Evolutionary conservation across 2,797 vertebrate species (phyloP), one percentile per base, ranked within the genome.

Genomic region (Sebastes elongatus): DNA sequence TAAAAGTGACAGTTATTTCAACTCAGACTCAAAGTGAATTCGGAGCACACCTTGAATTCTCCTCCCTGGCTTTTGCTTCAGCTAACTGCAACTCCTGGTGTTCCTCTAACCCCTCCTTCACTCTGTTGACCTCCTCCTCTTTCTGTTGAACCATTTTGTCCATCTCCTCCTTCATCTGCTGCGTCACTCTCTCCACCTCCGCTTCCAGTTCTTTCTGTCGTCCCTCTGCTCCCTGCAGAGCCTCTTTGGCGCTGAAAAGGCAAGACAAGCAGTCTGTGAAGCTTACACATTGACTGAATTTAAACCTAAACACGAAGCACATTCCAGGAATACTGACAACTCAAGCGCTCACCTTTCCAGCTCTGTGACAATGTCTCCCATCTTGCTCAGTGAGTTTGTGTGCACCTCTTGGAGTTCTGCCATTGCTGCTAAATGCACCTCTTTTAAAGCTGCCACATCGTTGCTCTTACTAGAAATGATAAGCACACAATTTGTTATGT

Each of bases 311-410:
- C 68, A 56, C 4, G 8, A 76, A 81, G 7, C 52, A 68, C 69
- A 42, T 56, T 79, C 7, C 14, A 71, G 42, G 10, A 66, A 75
- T 42, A 13, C 71, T 6, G 53, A 77, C 27, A 42, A 71, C 33
- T 23, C 0, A 0, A 38, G 56, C 0, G 7, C 76, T 93, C 93
- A 99, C 97, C 95, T 97, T 91, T 98, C 96, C 79, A 97, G 95
- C 10, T 97, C 96, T 23, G 94, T 88, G 61, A 93, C 73, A 59
- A 94, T 60, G 16, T 95, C 86, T 52, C 69, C 94, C 46, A 97
- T 95, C 90, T 94, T 93, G 63, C 86, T 73, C 55, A 96, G 63
- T 0, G 92, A 91, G 61, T 28, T 84, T 14, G 82, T 81, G 23
- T 94, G 92, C 3, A 93, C 94, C 68, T 97, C 96, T 59, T 96